Evolutionary conservation across 2,797 vertebrate species (phyloP).

Genomic region (Helicolenus hilgendorfi): DNA sequence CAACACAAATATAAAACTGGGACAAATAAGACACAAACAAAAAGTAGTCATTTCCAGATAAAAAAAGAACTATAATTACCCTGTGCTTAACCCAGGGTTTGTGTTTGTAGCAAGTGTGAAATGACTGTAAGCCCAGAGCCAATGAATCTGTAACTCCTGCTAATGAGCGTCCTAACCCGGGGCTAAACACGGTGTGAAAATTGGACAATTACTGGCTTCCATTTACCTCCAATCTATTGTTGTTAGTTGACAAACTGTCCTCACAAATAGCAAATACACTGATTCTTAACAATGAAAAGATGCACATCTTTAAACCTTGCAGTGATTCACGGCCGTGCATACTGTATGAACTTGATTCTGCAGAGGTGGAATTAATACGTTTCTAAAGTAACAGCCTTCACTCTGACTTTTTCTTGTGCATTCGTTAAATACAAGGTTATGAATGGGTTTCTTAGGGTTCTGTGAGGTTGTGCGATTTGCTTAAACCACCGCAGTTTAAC

Average conservation of each 20-base stretch:
- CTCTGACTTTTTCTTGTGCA: background rate
- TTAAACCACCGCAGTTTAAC: background rate
- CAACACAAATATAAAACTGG: background rate
- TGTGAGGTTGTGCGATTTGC: constrained; percentile 2
- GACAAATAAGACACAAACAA: background rate
- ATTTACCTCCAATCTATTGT: constrained; percentile 29
- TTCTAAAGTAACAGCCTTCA: background rate
- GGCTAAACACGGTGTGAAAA: constrained; percentile 32
- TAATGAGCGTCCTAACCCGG: constrained; percentile 45
- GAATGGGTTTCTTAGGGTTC: background rate
- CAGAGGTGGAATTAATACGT: background rate
- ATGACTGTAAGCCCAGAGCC: constrained; percentile 11
- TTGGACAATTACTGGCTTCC: constrained; percentile 34
- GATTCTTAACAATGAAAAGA: background rate
- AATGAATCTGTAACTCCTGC: constrained; percentile 24
- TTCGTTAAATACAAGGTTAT: background rate
- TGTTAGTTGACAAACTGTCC: constrained; percentile 18
- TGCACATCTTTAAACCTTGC: background rate
- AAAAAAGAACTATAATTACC: constrained; percentile 2
- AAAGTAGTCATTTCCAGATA: background rate
- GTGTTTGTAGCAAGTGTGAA: constrained; percentile 34
- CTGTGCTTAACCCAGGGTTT: constrained; percentile 7
- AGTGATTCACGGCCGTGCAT: background rate
- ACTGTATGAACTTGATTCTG: background rate
- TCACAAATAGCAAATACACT: background rate